Conservation (phyloP, 2,888 invertebrate genomes). For the Morinoia aosen region DNA sequence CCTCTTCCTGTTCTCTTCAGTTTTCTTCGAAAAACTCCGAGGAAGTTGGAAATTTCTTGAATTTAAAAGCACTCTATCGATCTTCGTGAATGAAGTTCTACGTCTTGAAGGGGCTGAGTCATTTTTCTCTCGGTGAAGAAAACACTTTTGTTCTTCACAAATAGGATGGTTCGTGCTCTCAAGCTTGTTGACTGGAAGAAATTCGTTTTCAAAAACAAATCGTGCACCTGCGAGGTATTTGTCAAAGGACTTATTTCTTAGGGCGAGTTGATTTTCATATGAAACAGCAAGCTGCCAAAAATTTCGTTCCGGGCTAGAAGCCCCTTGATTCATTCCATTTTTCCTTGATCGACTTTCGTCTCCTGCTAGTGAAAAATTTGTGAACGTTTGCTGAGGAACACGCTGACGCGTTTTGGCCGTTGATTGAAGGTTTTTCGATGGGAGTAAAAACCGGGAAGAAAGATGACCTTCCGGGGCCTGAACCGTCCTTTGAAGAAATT, state of each 20-base stretch:
- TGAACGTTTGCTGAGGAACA: not conserved
- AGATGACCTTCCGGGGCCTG: not conserved
- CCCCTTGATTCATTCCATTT: not conserved
- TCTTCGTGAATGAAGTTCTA: not conserved
- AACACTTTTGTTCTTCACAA: not conserved
- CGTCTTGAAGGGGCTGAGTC: not conserved
- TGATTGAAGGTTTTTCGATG: conserved; percentile 38
- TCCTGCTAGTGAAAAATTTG: not conserved
- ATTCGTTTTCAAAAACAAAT: not conserved
- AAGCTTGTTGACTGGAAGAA: not conserved
- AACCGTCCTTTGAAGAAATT: conserved; percentile 22
- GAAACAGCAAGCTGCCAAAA: not conserved
- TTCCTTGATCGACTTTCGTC: not conserved
- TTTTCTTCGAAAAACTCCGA: not conserved
- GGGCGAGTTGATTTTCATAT: not conserved
- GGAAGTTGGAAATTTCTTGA: not conserved
- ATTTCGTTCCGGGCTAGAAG: not conserved
- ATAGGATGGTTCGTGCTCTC: not conserved
- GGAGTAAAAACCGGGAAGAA: not conserved
- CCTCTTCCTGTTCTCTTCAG: not conserved
- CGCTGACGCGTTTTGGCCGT: not conserved
- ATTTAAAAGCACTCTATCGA: not conserved
- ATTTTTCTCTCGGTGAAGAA: not conserved
- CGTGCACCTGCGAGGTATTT: not conserved
- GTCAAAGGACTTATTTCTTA: not conserved